A percentile compares a stretch with the other conserved stretches of the same genome.
Evolutionary conservation across 2,888 invertebrate genomes (phyloP).

Genomic region (Steromphala cineraria): DNA sequence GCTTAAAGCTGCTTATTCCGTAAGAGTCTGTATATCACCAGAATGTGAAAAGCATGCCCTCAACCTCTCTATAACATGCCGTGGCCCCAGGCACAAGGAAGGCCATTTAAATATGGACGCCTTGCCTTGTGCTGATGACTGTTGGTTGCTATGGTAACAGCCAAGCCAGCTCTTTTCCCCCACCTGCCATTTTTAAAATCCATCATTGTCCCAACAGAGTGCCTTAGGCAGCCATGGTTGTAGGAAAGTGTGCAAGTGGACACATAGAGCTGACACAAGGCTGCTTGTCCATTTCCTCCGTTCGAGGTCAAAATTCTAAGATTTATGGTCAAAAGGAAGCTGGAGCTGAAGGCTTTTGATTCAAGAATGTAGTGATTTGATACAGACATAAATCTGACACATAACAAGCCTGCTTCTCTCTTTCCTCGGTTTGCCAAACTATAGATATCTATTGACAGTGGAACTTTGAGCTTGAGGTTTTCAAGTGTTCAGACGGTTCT

Average conservation of each 20-base stretch:
- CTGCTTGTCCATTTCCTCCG: too few relatives aligned
- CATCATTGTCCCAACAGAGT: background rate
- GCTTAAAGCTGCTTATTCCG: background rate
- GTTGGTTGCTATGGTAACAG: conserved; percentile 30
- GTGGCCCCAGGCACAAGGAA: background rate
- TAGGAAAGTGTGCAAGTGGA: background rate
- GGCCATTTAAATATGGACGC: background rate
- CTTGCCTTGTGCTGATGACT: background rate
- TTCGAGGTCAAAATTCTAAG: too few relatives aligned
- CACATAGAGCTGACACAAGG: background rate
- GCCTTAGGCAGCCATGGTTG: background rate
- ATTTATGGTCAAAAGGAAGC: too few relatives aligned
- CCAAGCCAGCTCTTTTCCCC: conserved; percentile 19
- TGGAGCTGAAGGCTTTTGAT: too few relatives aligned
- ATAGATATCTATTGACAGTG: too few relatives aligned
- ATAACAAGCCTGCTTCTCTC: too few relatives aligned
- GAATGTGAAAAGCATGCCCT: background rate
- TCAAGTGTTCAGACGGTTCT: too few relatives aligned
- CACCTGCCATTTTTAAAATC: conserved; percentile 25
- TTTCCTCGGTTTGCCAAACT: too few relatives aligned
- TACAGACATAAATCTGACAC: too few relatives aligned
- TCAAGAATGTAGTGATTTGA: too few relatives aligned
- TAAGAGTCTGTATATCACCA: background rate
- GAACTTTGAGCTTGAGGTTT: too few relatives aligned
- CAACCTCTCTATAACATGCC: background rate